Conservation (phyloP, 2,888 invertebrate species). For the Carterocephalus palaemon region DNA sequence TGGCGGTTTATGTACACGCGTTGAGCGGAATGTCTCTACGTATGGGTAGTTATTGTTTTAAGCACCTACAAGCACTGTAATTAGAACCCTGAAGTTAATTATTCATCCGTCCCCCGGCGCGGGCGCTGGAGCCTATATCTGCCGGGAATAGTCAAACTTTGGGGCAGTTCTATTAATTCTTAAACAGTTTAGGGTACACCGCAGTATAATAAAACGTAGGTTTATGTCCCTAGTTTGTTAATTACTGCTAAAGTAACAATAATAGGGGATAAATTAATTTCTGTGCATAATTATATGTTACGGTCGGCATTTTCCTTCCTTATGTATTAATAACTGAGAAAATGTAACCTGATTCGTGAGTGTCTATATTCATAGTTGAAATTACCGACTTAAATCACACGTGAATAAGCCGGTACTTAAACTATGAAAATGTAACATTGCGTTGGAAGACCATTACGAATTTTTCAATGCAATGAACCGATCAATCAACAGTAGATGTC, state of each 20-base stretch:
- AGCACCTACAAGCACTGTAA: slow-evolving; percentile 17
- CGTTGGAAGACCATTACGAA: no score
- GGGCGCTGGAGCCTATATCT: slow-evolving; percentile 15
- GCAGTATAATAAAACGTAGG: slow-evolving; percentile 21
- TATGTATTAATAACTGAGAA: no score
- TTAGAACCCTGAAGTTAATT: slow-evolving; percentile 20
- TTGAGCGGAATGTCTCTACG: slow-evolving; percentile 43
- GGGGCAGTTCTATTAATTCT: slow-evolving; percentile 25
- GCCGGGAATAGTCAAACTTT: slow-evolving; percentile 22
- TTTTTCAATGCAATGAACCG: no score
- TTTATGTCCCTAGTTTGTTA: slow-evolving; percentile 15
- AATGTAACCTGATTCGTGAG: no score
- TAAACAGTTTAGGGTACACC: slow-evolving; percentile 23
- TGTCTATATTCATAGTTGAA: no score
- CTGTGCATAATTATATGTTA: not conserved
- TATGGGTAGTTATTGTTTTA: slow-evolving; percentile 21
- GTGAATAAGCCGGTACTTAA: no score
- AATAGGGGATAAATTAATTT: slow-evolving; percentile 3
- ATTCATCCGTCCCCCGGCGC: slow-evolving; percentile 20
- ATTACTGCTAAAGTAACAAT: slow-evolving; percentile 7
- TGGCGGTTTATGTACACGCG: slow-evolving; percentile 60
- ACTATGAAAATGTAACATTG: no score
- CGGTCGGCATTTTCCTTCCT: no score
- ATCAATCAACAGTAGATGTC: no score
- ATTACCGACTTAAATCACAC: no score